Base-by-base conservation (phyloP, 2,113 vertebrate species). In the Crotalus horridus region DNA sequence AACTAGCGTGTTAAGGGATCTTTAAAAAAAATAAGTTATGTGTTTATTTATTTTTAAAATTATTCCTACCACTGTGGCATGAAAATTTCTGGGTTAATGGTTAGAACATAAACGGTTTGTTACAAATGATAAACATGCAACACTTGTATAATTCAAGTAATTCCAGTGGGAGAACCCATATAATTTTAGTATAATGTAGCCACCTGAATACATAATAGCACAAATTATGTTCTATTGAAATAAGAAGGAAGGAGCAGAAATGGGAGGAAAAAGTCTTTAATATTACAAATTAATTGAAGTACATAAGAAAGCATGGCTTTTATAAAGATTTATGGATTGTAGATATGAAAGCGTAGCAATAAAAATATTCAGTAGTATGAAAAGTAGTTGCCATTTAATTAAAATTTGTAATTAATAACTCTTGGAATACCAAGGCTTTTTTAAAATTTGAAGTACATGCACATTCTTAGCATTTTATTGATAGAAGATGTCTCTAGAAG, bases 151-250 rank as follows among this genome's bases (percentile, higher is more conserved):
- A 93, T 91, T 96, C 90, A 95, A 94, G 88, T 91, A 46, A 29
- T 3, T 93, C 48, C 6, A 53, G 43, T 53, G 54, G 1, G 91
- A 94, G 29, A 90, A 88, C 92, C 91, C 89, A 91, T 94, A 91
- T 92, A 90, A 93, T 93, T 93, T 95, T 94, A 94, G 3, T 46
- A 43, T 94, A 95, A 93, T 90, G 20, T 92, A 24, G 94, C 94
- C 33, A 95, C 81, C 26, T 64, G 54, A 13, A 94, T 89, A 88
- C 93, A 58, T 89, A 96, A 93, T 90, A 93, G 51, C 94, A 86
- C 4, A 74, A 93, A 26, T 85, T 55, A 91, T 93, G 26, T n/a
- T 92, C 43, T 85, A 29, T 93, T 56, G 89, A 92, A 88, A 94
- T 1, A 10, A 96, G 24, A 88, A 56, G 81, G 33, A 92, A 94